Evolutionary conservation across 2,797 vertebrate genomes (phyloP), one percentile per base, ranked within the genome.

Genomic region (Perodicticus potto): DNA sequence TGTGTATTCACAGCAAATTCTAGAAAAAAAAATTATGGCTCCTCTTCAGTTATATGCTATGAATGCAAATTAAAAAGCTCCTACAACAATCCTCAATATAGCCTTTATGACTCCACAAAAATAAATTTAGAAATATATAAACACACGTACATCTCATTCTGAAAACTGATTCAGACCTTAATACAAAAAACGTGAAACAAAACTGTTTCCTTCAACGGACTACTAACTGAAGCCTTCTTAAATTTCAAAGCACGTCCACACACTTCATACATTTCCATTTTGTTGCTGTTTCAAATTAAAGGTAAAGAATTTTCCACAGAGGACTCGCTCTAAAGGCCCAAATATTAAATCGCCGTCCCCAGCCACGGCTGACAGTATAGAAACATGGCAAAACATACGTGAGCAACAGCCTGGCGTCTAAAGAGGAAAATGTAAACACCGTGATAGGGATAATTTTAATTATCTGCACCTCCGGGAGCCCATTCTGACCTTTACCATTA

Each of bases 221-320:
- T 82, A 67, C n/a, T 55, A 95, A 65, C 40, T 8, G 76, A 88
- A 76, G n/a, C 96, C 83, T 92, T 49, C 40, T 96, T 92, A 37
- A 63, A 97, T 98, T 98, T 97, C 97, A 89, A 84, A 96, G 93
- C 85, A 94, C 94, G 98, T 97, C 96, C 96, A 1, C 87, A 65
- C 96, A 96, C 95, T 94, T 95, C 96, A 94, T 89, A 74, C 78
- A 32, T 85, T 82, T 92, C 93, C 91, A 91, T 74, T 40, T 12
- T 96, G 94, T 93, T 70, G 89, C 95, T 96, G 86, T 37, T 96
- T 94, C 96, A 72, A 70, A 78, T 70, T 32, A 88, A 65, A 90
- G 84, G 14, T 29, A 69, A 94, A 97, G 95, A 59, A 86, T 3
- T 11, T 72, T 32, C 94, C 94, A 73, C 90, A 23, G 65, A 10